These are phyloP conservation scores for Scalopus aquaticus DNA, from an alignment of 2,113 vertebrate genomes.

Conservation along the genomic window DNA sequence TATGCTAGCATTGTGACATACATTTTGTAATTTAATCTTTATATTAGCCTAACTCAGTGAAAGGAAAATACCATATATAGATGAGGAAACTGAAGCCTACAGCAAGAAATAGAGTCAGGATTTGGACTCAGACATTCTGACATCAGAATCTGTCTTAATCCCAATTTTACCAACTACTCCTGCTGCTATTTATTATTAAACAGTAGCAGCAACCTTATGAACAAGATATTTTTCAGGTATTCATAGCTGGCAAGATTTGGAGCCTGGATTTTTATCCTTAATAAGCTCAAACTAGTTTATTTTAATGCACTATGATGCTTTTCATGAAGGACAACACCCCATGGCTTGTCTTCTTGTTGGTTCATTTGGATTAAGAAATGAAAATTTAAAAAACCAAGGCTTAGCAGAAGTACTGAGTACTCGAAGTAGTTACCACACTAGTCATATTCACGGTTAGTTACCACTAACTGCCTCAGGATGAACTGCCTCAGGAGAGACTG, in stretches of 20 bases:
- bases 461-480: neutral
- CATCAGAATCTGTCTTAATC: neutral
- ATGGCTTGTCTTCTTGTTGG: neutral
- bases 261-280: neutral
- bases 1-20: neutral
- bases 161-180: neutral
- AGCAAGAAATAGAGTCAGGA: neutral
- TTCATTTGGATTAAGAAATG: neutral
- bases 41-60: neutral
- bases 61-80: neutral
- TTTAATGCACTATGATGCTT: neutral
- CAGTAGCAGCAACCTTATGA: neutral
- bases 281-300: neutral
- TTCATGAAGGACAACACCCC: neutral
- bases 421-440: neutral
- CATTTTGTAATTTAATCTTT: neutral
- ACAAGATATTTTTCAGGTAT: neutral
- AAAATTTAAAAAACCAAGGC: neutral
- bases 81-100: neutral
- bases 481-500: neutral
- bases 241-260: neutral
- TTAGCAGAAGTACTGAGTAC: neutral
- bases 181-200: neutral
- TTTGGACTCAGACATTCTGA: neutral
- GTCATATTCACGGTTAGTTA: neutral